A percentile compares a stretch with the other conserved stretches of the same genome.
phyloP scores from a whole-genome alignment of 2,888 invertebrate species.

The Penaeus monodon region DNA sequence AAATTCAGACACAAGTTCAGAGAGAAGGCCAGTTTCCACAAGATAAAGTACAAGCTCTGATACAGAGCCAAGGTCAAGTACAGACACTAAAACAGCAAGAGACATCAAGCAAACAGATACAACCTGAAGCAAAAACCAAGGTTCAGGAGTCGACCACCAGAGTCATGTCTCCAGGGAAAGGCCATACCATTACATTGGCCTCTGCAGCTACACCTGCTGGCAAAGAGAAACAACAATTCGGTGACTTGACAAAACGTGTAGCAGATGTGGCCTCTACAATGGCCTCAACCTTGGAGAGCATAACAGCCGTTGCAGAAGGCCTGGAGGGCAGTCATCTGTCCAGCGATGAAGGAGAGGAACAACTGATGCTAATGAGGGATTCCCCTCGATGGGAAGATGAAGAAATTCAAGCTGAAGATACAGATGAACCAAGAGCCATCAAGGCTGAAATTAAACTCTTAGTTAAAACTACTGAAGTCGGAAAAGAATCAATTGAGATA shows the following conservation, averaged over 20 bases:
- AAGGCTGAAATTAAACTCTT: constrained; percentile 73
- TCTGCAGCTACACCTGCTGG: constrained; percentile 24
- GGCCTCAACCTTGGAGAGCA: constrained; percentile 52
- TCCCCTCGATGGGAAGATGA: constrained; percentile 65
- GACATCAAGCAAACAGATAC: no score
- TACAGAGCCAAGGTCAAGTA: no score
- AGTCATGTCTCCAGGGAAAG: no score
- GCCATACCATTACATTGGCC: no score
- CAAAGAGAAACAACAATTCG: constrained; percentile 16
- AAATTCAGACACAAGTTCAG: no score
- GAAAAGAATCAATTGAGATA: constrained; percentile 73
- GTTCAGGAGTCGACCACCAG: no score
- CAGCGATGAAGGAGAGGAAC: constrained; percentile 62
- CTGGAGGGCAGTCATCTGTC: constrained; percentile 44
- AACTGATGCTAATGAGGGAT: constrained; percentile 62
- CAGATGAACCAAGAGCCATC: constrained; percentile 63
- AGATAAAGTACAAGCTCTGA: no score
- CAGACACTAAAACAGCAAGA: no score
- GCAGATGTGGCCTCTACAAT: constrained; percentile 43
- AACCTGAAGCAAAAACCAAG: no score
- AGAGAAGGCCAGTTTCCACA: no score
- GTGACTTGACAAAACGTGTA: constrained; percentile 37
- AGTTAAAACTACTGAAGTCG: constrained; percentile 72
- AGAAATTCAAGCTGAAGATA: constrained; percentile 63
- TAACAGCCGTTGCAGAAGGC: constrained; percentile 36